phyloP scores from a whole-genome alignment of 2,113 vertebrate genomes.

The Geothlypis trichas region DNA sequence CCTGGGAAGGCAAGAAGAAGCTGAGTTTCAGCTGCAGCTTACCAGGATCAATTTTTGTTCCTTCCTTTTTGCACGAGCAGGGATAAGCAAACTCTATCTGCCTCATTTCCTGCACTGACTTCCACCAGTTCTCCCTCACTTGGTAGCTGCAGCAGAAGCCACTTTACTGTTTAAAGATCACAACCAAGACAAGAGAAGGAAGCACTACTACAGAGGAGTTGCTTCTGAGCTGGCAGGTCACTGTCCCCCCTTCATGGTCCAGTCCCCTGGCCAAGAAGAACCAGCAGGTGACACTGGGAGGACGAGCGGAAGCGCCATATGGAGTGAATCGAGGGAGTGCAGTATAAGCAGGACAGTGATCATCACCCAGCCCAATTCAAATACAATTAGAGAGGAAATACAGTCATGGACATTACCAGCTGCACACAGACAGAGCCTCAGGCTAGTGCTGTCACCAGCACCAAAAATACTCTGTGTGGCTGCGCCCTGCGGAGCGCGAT shows the following conservation, averaged over 20 bases:
- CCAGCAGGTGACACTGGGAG: background rate
- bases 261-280: background rate
- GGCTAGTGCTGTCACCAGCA: background rate
- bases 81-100: background rate
- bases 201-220: background rate
- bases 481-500: accelerated
- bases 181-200: background rate
- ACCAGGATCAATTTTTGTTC: background rate
- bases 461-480: background rate
- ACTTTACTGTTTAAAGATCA: background rate
- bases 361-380: background rate
- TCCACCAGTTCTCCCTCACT: background rate
- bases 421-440: background rate
- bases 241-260: background rate
- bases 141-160: background rate
- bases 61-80: background rate
- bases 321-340: accelerated
- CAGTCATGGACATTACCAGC: background rate
- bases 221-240: background rate
- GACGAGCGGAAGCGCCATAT: background rate
- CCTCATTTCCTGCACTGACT: background rate
- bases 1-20: background rate
- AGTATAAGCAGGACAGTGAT: background rate
- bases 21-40: background rate
- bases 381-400: background rate